Evolutionary conservation across 2,888 invertebrate species (phyloP), one percentile per base, ranked within the genome.

Genomic region (Xylocampa areola): DNA sequence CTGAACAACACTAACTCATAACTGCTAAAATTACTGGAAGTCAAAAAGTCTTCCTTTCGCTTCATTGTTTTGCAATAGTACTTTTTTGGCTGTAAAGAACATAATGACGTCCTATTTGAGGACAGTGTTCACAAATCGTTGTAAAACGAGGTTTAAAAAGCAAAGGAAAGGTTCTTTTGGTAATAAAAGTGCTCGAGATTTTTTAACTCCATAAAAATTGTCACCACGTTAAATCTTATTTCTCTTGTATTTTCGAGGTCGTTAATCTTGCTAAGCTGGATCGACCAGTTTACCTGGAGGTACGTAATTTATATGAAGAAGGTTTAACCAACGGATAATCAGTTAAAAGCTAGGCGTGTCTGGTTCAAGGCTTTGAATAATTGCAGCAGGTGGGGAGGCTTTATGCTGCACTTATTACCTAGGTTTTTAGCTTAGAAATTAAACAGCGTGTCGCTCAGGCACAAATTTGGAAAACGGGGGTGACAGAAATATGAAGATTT

Each of bases 251-350:
- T 50, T 45, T 23, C 21, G 11, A 32, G 45, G 14, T 39, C 47
- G 11, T 50, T 49, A 49, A 63, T 57, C 33, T 58, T 52, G 2
- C 17, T 54, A 43, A 47, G 33, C 33, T 11, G 23, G 37, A 48
- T 55, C 23, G 32, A 44, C 33, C 30, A 49, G 21, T 35, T 43
- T 48, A 33, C 17, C 47, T 36, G 13, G 19, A 39, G 33, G 52
- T 29, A 35, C 14, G 35, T 59, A 17, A 59, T 53, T 41, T 54
- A 59, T 53, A 32, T 49, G 16, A 62, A 30, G 32, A 8, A 44
- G 36, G 21, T 30, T 39, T 27, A 43, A 32, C 33, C 14, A 11
- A 35, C 8, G 19, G 16, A 43, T 50, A 52, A 35, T 54, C 35
- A 43, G 47, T 40, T 50, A 39, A 50, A 60, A 60, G 35, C 47